Percentiles rank a stretch among this genome's conserved stretches.
Conservation (phyloP, 2,797 vertebrate species). For the Myiotriccus ornatus region DNA sequence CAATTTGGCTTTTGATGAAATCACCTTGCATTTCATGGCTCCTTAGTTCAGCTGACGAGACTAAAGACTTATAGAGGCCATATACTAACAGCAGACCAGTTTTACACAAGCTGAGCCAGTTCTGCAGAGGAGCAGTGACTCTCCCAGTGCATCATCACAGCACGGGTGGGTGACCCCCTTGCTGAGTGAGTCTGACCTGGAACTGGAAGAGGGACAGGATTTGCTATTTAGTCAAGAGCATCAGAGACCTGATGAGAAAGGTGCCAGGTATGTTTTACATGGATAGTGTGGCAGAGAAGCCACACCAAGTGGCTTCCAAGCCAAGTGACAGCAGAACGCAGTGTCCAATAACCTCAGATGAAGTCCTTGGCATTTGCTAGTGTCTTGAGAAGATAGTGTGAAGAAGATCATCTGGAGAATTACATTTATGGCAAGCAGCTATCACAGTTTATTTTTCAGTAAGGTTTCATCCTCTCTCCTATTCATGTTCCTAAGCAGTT, state of each 20-base stretch:
- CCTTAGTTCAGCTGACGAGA: not conserved
- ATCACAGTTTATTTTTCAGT: not conserved
- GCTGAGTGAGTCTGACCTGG: not conserved
- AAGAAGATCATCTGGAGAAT: not conserved
- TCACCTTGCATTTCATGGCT: not conserved
- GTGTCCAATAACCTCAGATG: not conserved
- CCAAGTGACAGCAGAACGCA: not conserved
- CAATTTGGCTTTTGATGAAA: not conserved
- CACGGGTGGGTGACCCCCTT: fast-evolving
- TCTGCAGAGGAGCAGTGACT: not conserved
- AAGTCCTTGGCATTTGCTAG: not conserved
- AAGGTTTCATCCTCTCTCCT: not conserved
- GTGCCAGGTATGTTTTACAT: not conserved
- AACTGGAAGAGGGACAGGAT: not conserved
- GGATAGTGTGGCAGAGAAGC: not conserved
- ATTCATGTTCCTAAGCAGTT: not conserved
- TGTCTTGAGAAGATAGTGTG: not conserved
- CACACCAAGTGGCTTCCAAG: not conserved
- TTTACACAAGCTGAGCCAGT: not conserved
- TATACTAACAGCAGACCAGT: not conserved
- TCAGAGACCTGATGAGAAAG: fast-evolving
- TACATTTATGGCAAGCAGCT: not conserved
- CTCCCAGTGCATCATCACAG: not conserved
- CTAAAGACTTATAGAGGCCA: not conserved
- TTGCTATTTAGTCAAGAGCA: not conserved